Evolutionary conservation across 2,113 vertebrate species (phyloP), one percentile per base, ranked within the genome.

Genomic region (Apeltes quadracus): DNA sequence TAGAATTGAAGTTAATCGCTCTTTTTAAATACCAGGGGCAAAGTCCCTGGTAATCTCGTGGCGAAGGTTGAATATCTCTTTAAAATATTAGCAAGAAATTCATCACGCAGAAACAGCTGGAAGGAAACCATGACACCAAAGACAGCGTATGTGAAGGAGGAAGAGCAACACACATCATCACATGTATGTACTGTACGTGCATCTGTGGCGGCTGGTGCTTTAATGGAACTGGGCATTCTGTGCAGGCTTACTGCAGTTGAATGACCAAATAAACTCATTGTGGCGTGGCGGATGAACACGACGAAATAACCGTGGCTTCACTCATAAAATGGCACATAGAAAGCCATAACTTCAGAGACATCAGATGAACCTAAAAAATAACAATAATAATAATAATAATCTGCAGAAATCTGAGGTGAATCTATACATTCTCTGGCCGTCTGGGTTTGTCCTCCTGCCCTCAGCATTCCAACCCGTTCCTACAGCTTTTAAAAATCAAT

Each of bases 391-490:
- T n/a, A n/a, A n/a, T n/a, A n/a, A n/a, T n/a, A n/a, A n/a, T n/a
- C n/a, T n/a, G n/a, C n/a, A n/a, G 72, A 85, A 87, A 81, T 81
- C 75, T 75, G 72, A 66, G 66, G 41, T 68, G 69, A 76, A n/a
- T 61, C 43, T 67, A 32, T 63, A 83, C 53, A 62, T 71, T 75
- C 48, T 70, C 36, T 70, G n/a, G 55, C 46, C 39, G 69, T 69
- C 61, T 22, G 55, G 62, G 55, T 72, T 61, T 72, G 69, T 87
- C 79, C 71, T 71, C 56, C 58, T 46, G 23, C 11, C 48, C 54
- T 68, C 72, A 20, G 57, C 39, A 48, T 61, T n/a, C 64, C 79
- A 68, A 44, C 65, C 38, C 25, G 50, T 67, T 85, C 79, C 58
- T 75, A 20, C 69, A 61, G 81, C 72, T 66, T 73, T 77, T 76